A percentile compares a stretch with the other conserved stretches of the same genome.
Evolutionary conservation across 2,113 vertebrate genomes (phyloP).

Genomic region (Cettia cetti): DNA sequence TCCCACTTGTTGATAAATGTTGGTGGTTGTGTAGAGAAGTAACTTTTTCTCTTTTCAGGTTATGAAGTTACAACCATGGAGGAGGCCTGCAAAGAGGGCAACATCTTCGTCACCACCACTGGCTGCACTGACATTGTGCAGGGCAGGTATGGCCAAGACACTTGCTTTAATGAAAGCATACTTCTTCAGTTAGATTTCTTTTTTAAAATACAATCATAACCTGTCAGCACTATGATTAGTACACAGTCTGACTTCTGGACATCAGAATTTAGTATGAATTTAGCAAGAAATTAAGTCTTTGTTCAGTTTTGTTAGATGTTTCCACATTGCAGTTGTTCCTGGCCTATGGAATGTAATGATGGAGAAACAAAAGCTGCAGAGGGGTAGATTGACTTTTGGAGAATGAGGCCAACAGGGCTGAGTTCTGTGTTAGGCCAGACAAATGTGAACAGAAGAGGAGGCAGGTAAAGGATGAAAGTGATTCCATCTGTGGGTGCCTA

Average conservation of each 20-base stretch:
- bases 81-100: conserved; percentile 93
- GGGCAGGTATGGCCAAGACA: conserved; percentile 77
- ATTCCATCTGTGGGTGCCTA: not conserved
- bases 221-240: not conserved
- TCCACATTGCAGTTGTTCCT: not conserved
- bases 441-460: not conserved
- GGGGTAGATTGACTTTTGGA: not conserved
- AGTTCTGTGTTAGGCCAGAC: not conserved
- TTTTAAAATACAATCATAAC: not conserved
- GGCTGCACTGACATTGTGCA: conserved; percentile 92
- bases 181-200: not conserved
- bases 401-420: not conserved
- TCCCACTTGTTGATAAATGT: not conserved
- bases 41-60: conserved; percentile 69
- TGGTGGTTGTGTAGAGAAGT: not conserved
- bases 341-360: not conserved
- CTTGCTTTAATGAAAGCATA: not conserved
- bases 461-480: not conserved
- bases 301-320: not conserved
- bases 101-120: conserved; percentile 97
- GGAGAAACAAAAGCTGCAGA: not conserved
- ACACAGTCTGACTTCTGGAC: not conserved
- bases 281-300: not conserved
- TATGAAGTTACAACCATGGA: conserved; percentile 99
- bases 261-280: not conserved